Evolutionary conservation across 2,888 invertebrate genomes (phyloP), one percentile per base, ranked within the genome.

Genomic region (Eupithecia vulgata): DNA sequence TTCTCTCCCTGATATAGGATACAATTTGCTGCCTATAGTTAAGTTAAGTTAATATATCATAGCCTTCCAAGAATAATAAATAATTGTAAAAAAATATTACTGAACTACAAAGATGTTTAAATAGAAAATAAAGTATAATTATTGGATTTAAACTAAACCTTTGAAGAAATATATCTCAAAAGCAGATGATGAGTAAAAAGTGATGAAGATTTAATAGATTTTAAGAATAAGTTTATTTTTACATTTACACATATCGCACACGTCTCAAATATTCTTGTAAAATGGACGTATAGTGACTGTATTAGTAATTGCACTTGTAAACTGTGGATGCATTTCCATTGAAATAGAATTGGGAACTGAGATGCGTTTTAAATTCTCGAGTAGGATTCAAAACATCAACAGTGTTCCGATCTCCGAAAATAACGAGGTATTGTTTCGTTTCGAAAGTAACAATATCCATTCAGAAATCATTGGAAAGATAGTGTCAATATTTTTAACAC

Each of bases 221-320:
- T n/a, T 34, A 10, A 15, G 6, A 61, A 17, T 17, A 34, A 8
- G 17, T 21, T 17, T 2, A 34, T 61, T 61, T 59, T 61, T 61
- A 61, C 61, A 61, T 34, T 30, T 61, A 34, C 61, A 34, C 61
- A 57, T 0, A 57, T 52, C 45, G 61, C 62, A 37, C 80, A 82
- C 83, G 79, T 86, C 86, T 87, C 87, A 87, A 88, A 88, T 86
- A 87, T 82, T 84, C 85, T 82, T 87, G 87, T 87, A 91, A 65
- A 88, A 90, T 92, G 92, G 92, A 92, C 92, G 92, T 89, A 40
- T 65, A 42, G 69, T 74, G 86, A 84, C 80, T 86, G 85, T 85
- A 87, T 87, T 21, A 86, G 85, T 92, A 93, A 93, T 93, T 91
- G 93, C 93, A 93, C 92, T 93, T 93, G 87, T n/a, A 64, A 64